Percentiles rank a stretch among this genome's conserved stretches.
phyloP scores from a whole-genome alignment of 2,113 vertebrate species.

The western clawed frog (Xenopus tropicalis) region UCB_Xtro_10.0 CM004444.2:4559001-4559500 shows the following conservation, averaged over 20 bases:
- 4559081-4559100: slow-evolving; percentile 54
- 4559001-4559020: no score
- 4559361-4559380: neutral
- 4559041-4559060: no score
- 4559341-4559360: slow-evolving; percentile 1
- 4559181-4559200: slow-evolving; percentile 60
- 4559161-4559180: slow-evolving; percentile 59
- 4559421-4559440: no score
- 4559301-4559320: slow-evolving; percentile 10
- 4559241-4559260: slow-evolving; percentile 50
- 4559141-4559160: slow-evolving; percentile 50
- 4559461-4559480: no score
- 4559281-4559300: slow-evolving; percentile 17
- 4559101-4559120: slow-evolving; percentile 59
- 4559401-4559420: no score
- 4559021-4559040: slow-evolving; percentile 44
- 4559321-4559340: slow-evolving; percentile 5
- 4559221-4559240: slow-evolving; percentile 57
- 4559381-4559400: no score
- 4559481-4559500: no score
- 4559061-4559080: no score
- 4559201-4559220: slow-evolving; percentile 51
- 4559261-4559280: slow-evolving; percentile 37
- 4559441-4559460: no score
- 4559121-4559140: slow-evolving; percentile 53